Conservation (phyloP, 1,140 invertebrate species). For the Lepidurus couesii region DNA sequence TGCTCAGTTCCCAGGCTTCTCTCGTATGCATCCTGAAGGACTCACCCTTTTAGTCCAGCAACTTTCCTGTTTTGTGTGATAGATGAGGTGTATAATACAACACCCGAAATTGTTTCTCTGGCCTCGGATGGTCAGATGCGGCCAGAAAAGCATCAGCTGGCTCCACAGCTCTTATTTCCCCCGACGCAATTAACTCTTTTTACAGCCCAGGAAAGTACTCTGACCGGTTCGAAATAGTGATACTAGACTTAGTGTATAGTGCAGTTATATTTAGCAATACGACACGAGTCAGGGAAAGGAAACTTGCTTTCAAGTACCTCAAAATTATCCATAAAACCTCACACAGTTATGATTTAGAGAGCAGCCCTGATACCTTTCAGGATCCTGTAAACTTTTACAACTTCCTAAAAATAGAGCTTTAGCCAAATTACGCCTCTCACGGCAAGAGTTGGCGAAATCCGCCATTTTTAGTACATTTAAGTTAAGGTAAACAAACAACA, state of each 20-base stretch:
- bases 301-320: not conserved
- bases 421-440: no score
- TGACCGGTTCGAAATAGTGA: not conserved
- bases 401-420: no score
- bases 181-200: not conserved
- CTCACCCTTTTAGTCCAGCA: not conserved
- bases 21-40: not conserved
- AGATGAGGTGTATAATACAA: slow-evolving; percentile 22
- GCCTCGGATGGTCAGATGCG: not conserved
- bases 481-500: no score
- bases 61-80: slow-evolving; percentile 6
- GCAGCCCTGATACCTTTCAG: not conserved
- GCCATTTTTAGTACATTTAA: no score
- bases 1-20: slow-evolving; percentile 3
- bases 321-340: not conserved
- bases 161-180: not conserved
- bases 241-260: not conserved
- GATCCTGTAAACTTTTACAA: no score
- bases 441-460: no score
- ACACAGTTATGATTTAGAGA: not conserved
- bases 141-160: not conserved
- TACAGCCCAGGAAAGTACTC: not conserved
- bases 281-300: not conserved
- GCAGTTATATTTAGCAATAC: not conserved
- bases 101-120: not conserved